Base-by-base conservation (phyloP, 2,888 invertebrate genomes). In the Panzeria rudis region DNA sequence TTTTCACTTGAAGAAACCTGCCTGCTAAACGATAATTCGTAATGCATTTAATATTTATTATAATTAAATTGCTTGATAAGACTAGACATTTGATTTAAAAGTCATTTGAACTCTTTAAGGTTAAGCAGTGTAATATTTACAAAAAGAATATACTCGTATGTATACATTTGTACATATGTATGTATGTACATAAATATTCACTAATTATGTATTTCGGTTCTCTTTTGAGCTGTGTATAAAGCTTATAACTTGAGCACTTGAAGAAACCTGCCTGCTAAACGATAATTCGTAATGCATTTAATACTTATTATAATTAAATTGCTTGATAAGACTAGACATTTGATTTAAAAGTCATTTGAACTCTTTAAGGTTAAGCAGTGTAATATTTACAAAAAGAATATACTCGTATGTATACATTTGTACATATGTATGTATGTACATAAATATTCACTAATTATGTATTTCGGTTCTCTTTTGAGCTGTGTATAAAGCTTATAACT, bases 141-240 rank as follows among this genome's bases (percentile, higher is more conserved):
- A 7, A 35, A 29, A 5, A 29, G 2, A 29, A 29, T 29, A 29
- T 5, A 29, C 5, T 4, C 29, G 5, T 29, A 29, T 4, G 29
- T 29, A 50, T 17, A 20, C 20, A 47, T 29, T 20, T 25, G 29
- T 50, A 47, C 13, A 7, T 73, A 62, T 73, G 38, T 50, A 62
- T 32, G 38, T 62, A 62, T 52, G 20, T 50, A 73, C 13, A 41
- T 41, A 41, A 3, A 9, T 38, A 38, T 9, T 2, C 38, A 38
- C 38, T 38, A 13, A 4, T 11, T 38, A 7, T 38, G 2, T 7
- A 38, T 38, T 9, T 44, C n/a, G n/a, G n/a, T n/a, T n/a, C n/a
- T n/a, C n/a, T n/a, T n/a, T n/a, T n/a, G n/a, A n/a, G n/a, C n/a
- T n/a, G n/a, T n/a, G n/a, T n/a, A n/a, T n/a, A n/a, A n/a, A n/a